Percentiles rank a stretch among this genome's conserved stretches.
These are phyloP conservation scores for Callionymus lyra DNA, from an alignment of 2,113 vertebrate genomes.

Conservation along the genomic window DNA sequence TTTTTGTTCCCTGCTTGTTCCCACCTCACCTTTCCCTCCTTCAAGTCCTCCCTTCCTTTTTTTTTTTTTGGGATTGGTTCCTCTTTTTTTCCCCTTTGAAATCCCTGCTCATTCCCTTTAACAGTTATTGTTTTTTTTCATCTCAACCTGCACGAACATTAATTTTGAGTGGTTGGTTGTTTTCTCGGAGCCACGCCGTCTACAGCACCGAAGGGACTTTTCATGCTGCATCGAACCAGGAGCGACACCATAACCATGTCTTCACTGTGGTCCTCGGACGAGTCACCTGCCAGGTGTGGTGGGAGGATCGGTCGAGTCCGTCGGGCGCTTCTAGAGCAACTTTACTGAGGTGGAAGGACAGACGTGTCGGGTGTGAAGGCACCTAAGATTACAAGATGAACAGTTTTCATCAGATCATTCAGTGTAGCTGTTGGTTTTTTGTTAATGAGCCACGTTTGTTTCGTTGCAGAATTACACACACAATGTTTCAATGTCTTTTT, in stretches of 20 bases:
- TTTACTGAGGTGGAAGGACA: constrained; percentile 61
- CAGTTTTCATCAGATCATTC: constrained; percentile 71
- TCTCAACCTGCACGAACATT: constrained; percentile 87
- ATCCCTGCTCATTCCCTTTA: constrained; percentile 27
- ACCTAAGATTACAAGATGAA: constrained; percentile 63
- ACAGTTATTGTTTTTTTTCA: constrained; percentile 58
- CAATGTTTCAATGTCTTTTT: constrained; percentile 74
- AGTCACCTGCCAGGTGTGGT: constrained; percentile 11
- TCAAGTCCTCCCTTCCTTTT: constrained; percentile 28
- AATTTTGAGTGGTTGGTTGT: constrained; percentile 87
- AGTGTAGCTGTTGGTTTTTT: constrained; percentile 74
- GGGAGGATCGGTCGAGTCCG: constrained; percentile 66
- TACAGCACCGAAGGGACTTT: constrained; percentile 85
- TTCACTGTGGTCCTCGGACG: constrained; percentile 80
- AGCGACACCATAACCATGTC: constrained; percentile 45
- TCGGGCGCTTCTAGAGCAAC: constrained; percentile 72
- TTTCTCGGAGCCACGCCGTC: constrained; percentile 77
- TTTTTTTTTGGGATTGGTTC: constrained; percentile 52
- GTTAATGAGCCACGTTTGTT: constrained; percentile 78
- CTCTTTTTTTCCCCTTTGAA: constrained; percentile 15
- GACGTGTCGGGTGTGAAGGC: constrained; percentile 51
- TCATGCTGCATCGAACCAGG: constrained; percentile 59
- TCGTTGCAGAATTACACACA: constrained; percentile 73
- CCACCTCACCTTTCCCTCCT: constrained; percentile 41
- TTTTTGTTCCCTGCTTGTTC: constrained; percentile 67